Percentiles rank a stretch among this genome's conserved stretches.
phyloP scores from a whole-genome alignment of 2,888 invertebrate species.

The Heliconius ismenius region DNA sequence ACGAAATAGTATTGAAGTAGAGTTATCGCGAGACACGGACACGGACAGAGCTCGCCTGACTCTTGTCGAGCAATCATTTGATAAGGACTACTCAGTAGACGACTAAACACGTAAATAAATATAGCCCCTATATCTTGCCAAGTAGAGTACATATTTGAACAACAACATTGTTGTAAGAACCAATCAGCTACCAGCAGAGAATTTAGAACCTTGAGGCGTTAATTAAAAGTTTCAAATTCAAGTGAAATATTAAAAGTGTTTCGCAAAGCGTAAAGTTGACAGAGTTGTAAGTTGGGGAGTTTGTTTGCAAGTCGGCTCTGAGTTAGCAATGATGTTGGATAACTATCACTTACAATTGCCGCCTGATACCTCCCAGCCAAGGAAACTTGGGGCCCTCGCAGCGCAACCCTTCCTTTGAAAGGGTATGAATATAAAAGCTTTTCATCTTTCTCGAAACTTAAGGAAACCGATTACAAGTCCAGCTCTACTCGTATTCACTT shows the following conservation, averaged over 20 bases:
- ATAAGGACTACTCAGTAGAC: conserved; percentile 36
- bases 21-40: neutral
- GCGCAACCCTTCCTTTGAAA: conserved; percentile 29
- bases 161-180: neutral
- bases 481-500: neutral
- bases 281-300: conserved; percentile 36
- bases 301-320: conserved; percentile 34
- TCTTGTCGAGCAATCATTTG: conserved; percentile 33
- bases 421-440: conserved; percentile 30
- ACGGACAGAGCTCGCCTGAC: conserved; percentile 27
- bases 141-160: conserved; percentile 4
- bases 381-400: conserved; percentile 39
- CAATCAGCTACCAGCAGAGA: neutral
- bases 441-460: conserved; percentile 29
- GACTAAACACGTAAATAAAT: conserved; percentile 25
- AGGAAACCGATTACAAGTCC: conserved; percentile 8
- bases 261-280: conserved; percentile 32
- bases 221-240: neutral
- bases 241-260: neutral
- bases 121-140: neutral
- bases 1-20: neutral
- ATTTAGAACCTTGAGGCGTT: neutral
- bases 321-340: conserved; percentile 43
- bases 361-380: conserved; percentile 41
- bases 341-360: conserved; percentile 46